Percentiles rank a stretch among this genome's conserved stretches.
phyloP scores from a whole-genome alignment of 2,797 vertebrate species.

The Pseudochaenichthys georgianus region DNA sequence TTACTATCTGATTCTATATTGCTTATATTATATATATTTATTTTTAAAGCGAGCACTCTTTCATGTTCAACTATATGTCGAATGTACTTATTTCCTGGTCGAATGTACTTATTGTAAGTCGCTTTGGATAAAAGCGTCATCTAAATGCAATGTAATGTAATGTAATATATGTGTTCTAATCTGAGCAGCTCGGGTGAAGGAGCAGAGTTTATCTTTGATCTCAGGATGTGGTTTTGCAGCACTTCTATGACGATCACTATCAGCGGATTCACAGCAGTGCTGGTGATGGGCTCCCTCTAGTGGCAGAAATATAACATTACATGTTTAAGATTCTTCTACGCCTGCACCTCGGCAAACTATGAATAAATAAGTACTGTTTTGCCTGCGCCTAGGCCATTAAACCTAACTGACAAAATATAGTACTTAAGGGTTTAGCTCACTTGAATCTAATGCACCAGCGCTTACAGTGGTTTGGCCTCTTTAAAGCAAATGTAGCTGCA shows the following conservation, averaged over 20 bases:
- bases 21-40: too few relatives aligned
- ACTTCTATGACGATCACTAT: slow-evolving; percentile 12
- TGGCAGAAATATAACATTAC: slow-evolving; percentile 29
- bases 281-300: slow-evolving; percentile 64
- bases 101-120: too few relatives aligned
- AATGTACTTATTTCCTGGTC: too few relatives aligned
- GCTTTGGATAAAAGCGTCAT: too few relatives aligned
- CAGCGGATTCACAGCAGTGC: background rate
- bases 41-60: background rate
- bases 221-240: slow-evolving; percentile 44
- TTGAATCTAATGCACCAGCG: too few relatives aligned
- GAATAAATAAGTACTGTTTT: background rate
- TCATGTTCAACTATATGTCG: background rate
- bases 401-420: too few relatives aligned
- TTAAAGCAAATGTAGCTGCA: too few relatives aligned
- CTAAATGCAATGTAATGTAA: too few relatives aligned
- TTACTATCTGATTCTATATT: background rate
- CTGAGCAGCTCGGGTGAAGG: slow-evolving; percentile 31
- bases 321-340: background rate
- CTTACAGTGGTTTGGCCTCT: too few relatives aligned
- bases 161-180: background rate
- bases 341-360: too few relatives aligned
- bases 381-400: too few relatives aligned
- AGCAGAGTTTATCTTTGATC: slow-evolving; percentile 42
- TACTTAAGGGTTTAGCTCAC: too few relatives aligned